phyloP scores from a whole-genome alignment of 2,888 invertebrate species.

The Macaria liturata region DNA sequence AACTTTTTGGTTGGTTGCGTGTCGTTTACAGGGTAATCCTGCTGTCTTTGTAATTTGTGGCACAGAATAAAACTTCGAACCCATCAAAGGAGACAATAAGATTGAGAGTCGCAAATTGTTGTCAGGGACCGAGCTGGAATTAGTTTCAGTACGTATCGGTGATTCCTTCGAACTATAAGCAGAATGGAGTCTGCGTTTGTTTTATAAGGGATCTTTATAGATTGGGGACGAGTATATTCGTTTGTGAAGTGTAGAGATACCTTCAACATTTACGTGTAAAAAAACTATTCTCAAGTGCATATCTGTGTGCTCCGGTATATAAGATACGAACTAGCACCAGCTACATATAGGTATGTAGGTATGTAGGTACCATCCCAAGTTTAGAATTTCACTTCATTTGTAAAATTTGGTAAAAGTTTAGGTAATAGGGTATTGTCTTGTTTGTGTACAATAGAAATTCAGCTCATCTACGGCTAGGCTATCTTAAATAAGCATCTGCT shows the following conservation, averaged over 20 bases:
- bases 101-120: constrained; percentile 32
- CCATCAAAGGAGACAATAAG: constrained; percentile 53
- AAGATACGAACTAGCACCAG: too few species aligned
- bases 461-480: constrained; percentile 32
- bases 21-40: constrained; percentile 66
- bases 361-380: too few species aligned
- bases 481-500: constrained; percentile 41
- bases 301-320: too few species aligned
- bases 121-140: constrained; percentile 29
- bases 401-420: constrained; percentile 1
- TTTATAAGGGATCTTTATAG: too few species aligned
- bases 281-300: too few species aligned
- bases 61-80: constrained; percentile 58
- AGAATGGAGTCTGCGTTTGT: too few species aligned
- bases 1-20: constrained; percentile 68
- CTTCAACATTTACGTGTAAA: too few species aligned
- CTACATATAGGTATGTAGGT: too few species aligned
- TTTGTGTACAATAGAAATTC: constrained; percentile 22
- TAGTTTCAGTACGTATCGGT: constrained; percentile 8
- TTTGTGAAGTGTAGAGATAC: too few species aligned
- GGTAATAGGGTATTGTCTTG: constrained; percentile 3
- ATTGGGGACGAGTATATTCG: too few species aligned
- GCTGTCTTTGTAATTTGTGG: constrained; percentile 69
- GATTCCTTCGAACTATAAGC: too few species aligned
- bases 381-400: too few species aligned